phyloP scores from a whole-genome alignment of 2,888 invertebrate genomes.

The Hypercompe scribonia region DNA sequence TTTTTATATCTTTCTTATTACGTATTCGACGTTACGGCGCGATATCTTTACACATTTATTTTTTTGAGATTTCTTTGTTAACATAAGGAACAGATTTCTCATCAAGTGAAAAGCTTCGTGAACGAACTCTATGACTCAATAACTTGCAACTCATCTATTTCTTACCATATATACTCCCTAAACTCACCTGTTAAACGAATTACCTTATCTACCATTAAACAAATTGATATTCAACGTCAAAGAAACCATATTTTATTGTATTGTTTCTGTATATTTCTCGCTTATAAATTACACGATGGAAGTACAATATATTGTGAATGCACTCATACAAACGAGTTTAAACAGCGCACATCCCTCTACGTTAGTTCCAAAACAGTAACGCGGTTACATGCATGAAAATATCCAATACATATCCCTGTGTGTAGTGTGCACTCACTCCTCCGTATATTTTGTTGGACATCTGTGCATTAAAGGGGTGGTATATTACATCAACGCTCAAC shows the following conservation, averaged over 20 bases:
- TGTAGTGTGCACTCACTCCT: slow-evolving; percentile 52
- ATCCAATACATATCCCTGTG: slow-evolving; percentile 51
- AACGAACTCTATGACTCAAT: background rate
- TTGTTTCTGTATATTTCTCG: slow-evolving; percentile 66
- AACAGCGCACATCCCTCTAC: slow-evolving; percentile 56
- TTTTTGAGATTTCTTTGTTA: slow-evolving; percentile 48
- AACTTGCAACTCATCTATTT: background rate
- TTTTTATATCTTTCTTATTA: slow-evolving; percentile 60
- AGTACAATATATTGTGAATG: slow-evolving; percentile 65
- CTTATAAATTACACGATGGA: slow-evolving; percentile 71
- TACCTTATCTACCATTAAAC: background rate
- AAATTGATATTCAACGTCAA: background rate
- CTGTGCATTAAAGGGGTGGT: slow-evolving; percentile 64
- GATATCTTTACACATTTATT: slow-evolving; percentile 30
- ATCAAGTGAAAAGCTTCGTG: background rate
- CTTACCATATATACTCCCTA: too few species aligned
- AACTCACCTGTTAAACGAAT: background rate
- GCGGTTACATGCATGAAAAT: slow-evolving; percentile 50
- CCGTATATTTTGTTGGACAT: slow-evolving; percentile 68
- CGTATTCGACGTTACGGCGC: slow-evolving; percentile 30
- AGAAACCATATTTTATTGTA: background rate
- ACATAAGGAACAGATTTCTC: slow-evolving; percentile 15
- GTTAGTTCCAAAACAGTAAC: slow-evolving; percentile 52
- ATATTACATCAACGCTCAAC: slow-evolving; percentile 69
- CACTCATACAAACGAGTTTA: slow-evolving; percentile 62